Evolutionary conservation across 2,888 invertebrate genomes (phyloP).

Genomic region (Lasioglossum lativentre): DNA sequence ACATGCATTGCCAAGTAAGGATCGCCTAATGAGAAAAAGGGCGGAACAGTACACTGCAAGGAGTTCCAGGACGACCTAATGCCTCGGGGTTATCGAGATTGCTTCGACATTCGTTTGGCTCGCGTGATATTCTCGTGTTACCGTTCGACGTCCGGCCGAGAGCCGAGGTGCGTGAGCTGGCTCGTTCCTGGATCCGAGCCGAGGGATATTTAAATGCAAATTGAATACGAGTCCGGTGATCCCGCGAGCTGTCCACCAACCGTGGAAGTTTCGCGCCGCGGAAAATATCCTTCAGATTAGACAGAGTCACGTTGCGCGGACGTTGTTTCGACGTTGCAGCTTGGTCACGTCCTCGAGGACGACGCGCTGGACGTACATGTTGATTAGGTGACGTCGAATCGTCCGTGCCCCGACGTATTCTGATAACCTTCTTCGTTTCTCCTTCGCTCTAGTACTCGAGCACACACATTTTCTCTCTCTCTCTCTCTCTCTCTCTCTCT

Average conservation of each 20-base stretch:
- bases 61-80: neutral
- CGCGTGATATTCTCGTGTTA: conserved; percentile 33
- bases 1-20: neutral
- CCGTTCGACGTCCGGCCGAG: conserved; percentile 32
- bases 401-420: neutral
- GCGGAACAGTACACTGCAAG: neutral
- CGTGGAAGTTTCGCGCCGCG: conserved; percentile 33
- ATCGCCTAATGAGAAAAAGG: neutral
- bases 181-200: conserved; percentile 51
- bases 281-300: conserved; percentile 67
- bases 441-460: neutral
- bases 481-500: neutral
- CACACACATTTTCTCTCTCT: neutral
- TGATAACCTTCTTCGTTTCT: neutral
- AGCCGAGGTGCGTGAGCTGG: conserved; percentile 24
- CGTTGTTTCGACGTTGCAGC: conserved; percentile 9
- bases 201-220: conserved; percentile 78
- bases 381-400: conserved; percentile 2
- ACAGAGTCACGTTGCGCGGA: conserved; percentile 52
- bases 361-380: conserved; percentile 16
- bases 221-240: conserved; percentile 72
- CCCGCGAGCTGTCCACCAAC: conserved; percentile 36
- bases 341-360: neutral
- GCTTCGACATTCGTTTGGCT: neutral
- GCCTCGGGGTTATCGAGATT: conserved; percentile 26